Evolutionary conservation across 2,113 vertebrate genomes (phyloP).

Genomic region (Dissostichus mawsoni): DNA sequence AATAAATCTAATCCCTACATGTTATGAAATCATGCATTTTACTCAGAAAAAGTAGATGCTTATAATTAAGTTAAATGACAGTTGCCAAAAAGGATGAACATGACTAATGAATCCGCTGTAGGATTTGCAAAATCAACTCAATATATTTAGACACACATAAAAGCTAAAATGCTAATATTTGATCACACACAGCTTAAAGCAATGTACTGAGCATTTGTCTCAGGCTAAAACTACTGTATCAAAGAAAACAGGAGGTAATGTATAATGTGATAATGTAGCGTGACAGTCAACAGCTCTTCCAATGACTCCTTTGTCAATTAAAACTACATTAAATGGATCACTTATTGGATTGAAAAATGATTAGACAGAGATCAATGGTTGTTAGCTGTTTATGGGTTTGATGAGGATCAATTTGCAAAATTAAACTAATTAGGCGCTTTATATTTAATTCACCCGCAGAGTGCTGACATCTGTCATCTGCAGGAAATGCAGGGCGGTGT

Average conservation of each 20-base stretch:
- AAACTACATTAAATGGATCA: constrained; percentile 31
- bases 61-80: background rate
- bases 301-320: constrained; percentile 35
- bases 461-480: constrained; percentile 12
- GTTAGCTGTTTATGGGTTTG: constrained; percentile 20
- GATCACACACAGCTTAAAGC: background rate
- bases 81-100: background rate
- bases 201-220: background rate
- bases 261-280: constrained; percentile 10
- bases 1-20: constrained; percentile 1
- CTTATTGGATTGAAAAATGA: constrained; percentile 36
- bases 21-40: background rate
- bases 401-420: constrained; percentile 37
- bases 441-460: background rate
- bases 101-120: background rate
- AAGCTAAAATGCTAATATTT: background rate
- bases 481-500: background rate
- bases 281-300: constrained; percentile 8
- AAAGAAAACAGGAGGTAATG: background rate
- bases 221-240: background rate
- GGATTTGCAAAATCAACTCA: background rate
- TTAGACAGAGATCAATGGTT: constrained; percentile 41
- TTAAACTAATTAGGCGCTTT: background rate
- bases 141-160: constrained; percentile 4
- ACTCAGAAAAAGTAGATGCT: background rate